Conservation (phyloP, 1,140 invertebrate species). For the Zaprionus vittiger region DNA sequence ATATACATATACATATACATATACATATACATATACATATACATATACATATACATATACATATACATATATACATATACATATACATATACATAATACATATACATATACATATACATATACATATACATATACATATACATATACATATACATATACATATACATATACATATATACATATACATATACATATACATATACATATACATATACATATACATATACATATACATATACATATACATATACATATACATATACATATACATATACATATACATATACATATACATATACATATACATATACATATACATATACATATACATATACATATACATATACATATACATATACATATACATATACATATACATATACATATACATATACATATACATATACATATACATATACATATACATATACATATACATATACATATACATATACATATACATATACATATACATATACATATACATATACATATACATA, state of each 20-base stretch:
- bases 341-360: constrained; percentile 16
- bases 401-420: neutral
- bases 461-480: constrained; percentile 13
- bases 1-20: neutral
- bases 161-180: constrained; percentile 11
- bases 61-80: neutral
- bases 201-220: neutral
- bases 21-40: constrained; percentile 1
- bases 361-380: constrained; percentile 1
- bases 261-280: neutral
- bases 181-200: neutral
- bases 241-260: neutral
- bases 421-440: too few species aligned
- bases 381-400: neutral
- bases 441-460: neutral
- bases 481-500: constrained; percentile 9
- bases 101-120: neutral
- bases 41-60: constrained; percentile 12
- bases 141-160: neutral
- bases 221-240: neutral
- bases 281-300: constrained; percentile 11
- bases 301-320: neutral
- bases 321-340: constrained; percentile 19
- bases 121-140: too few species aligned
- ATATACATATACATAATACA: neutral